phyloP scores from a whole-genome alignment of 1,140 invertebrate species.

The Hycleus phaleratus region DNA sequence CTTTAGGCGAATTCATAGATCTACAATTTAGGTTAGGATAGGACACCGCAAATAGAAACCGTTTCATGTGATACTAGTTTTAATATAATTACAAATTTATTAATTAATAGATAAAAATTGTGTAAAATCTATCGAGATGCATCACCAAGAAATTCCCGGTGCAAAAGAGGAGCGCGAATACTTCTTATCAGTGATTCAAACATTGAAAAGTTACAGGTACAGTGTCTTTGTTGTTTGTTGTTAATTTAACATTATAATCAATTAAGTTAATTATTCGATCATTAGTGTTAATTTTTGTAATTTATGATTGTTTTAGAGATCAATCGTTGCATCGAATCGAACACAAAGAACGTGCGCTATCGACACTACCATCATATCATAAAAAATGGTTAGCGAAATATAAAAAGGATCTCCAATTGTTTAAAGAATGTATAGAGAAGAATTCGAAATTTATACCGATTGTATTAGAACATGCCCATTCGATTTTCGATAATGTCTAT shows the following conservation, averaged over 20 bases:
- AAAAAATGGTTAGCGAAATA: conserved; percentile 70
- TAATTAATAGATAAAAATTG: not conserved
- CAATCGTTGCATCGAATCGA: conserved; percentile 57
- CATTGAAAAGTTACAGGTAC: conserved; percentile 75
- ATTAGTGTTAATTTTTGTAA: conserved; percentile 3
- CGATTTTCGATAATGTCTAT: conserved; percentile 74
- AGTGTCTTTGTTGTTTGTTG: conserved; percentile 11
- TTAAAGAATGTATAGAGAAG: conserved; percentile 72
- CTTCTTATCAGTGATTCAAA: conserved; percentile 68
- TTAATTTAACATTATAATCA: conserved; percentile 25
- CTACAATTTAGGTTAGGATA: conserved; percentile 8
- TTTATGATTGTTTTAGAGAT: conserved; percentile 43
- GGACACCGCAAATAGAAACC: conserved; percentile 8
- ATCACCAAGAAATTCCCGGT: conserved; percentile 14
- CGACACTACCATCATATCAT: conserved; percentile 65
- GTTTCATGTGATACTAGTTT: conserved; percentile 4
- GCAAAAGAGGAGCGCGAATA: conserved; percentile 56
- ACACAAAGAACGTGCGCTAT: conserved; percentile 66
- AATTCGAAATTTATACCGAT: conserved; percentile 79
- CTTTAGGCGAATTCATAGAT: too few species aligned
- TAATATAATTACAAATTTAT: too few species aligned
- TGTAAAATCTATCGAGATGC: not conserved
- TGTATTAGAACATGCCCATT: conserved; percentile 73
- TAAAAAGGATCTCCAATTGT: conserved; percentile 61
- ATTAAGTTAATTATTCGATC: conserved; percentile 19